Evolutionary conservation across 2,888 invertebrate genomes (phyloP), one percentile per base, ranked within the genome.

Genomic region (Mimachlamys varia): DNA sequence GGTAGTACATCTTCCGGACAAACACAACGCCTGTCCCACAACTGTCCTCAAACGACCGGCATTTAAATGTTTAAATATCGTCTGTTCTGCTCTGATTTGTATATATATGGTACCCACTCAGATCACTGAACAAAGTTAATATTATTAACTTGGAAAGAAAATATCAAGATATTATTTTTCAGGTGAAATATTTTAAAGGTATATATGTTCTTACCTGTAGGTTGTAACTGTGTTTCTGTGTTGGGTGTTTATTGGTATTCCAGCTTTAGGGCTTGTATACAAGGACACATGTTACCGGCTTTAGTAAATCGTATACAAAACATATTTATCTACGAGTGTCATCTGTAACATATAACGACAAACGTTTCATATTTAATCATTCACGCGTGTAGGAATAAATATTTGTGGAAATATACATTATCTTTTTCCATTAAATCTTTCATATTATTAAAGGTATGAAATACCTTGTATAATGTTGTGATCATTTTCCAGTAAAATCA

Each of bases 1-100:
- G 44, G 76, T 76, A 76, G 76, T 76, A 76, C 76, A 76, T 76
- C 76, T 76, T n/a, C 76, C 0, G 76, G 76, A 76, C 76, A 76
- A 76, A 76, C 27, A 27, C 13, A 12, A 27, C 76, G 76, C 5
- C 76, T 76, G 76, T 76, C 33, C 76, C 15, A 27, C 27, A 10
- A 76, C 33, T 76, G 76, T 76, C 33, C 76, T 33, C 76, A 76
- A 10, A 76, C 33, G 27, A 33, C 7, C 33, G 33, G 27, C 22
- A 76, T 76, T 76, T 76, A 76, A 76, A 76, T 15, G 13, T 76
- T 76, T 33, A 76, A 27, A 27, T 76, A 33, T 12, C 12, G 27
- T 1, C 27, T 76, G 76, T 76, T 76, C 76, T 76, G 76, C 33
- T 76, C 76, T 33, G 76, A 33, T 76, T 76, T 76, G 76, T 76